Percentiles rank a stretch among this genome's conserved stretches.
Evolutionary conservation across 2,797 vertebrate genomes (phyloP).

Genomic region (Vireo griseus): DNA sequence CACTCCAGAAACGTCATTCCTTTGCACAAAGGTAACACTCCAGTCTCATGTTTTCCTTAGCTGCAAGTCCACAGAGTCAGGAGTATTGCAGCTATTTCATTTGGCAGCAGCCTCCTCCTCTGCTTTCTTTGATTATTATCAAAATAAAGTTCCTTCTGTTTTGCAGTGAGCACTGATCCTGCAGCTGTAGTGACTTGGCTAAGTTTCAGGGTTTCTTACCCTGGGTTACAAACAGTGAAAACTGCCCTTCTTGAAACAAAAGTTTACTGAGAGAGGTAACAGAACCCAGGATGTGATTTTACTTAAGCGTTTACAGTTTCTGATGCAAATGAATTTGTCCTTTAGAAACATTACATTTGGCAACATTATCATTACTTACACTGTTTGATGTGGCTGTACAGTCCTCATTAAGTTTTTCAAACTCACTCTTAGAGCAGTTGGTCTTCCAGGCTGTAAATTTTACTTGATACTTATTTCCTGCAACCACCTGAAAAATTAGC

Average conservation of each 20-base stretch:
- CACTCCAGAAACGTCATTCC: not conserved
- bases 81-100: not conserved
- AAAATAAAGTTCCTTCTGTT: not conserved
- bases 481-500: conserved; percentile 58
- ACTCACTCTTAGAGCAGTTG: conserved; percentile 65
- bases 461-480: conserved; percentile 26
- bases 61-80: not conserved
- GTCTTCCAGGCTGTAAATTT: conserved; percentile 48
- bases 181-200: not conserved
- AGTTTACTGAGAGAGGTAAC: not conserved
- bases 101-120: not conserved
- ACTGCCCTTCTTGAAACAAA: not conserved
- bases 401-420: not conserved
- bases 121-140: not conserved
- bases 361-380: conserved; percentile 51
- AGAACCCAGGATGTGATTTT: not conserved
- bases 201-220: not conserved
- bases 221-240: not conserved
- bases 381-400: not conserved
- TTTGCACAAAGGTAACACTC: not conserved
- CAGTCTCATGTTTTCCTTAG: not conserved
- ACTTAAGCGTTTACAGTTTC: not conserved
- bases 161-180: not conserved
- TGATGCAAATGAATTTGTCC: not conserved
- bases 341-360: not conserved